Base-by-base conservation (phyloP, 23 tunicate genomes). In the Trididemnum nubilum region DNA sequence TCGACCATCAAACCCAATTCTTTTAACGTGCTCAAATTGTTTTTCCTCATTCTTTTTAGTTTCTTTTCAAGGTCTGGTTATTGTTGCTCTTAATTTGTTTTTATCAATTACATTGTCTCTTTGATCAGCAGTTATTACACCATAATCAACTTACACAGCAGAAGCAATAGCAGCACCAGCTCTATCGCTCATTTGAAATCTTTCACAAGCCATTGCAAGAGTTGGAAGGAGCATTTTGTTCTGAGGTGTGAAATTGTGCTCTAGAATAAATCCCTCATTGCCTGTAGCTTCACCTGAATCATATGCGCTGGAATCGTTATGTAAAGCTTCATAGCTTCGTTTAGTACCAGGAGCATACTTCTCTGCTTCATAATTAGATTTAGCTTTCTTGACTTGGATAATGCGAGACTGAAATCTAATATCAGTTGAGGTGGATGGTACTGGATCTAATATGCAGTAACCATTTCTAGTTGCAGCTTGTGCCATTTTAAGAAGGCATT, bases 81-180 rank as follows among this genome's bases (percentile, higher is more conserved):
- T 58, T 57, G 57, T 36, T 37, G 36, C 35, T 51, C 82, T 28
- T 51, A 78, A 58, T 51, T 78, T 78, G 74, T 33, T 67, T 31
- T 7, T 31, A 67, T 67, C 34, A 7, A 51, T 50, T 57, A 35
- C 65, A 15, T 30, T 18, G 4, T 25, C 5, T 27, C 37, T 57
- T 19, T 50, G 27, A 58, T 60, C 64, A 78, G 36, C 34, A 57
- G 74, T 67, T 67, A 67, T 67, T 31, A 32, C 9, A 30, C 74
- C 74, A 33, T 67, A 33, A 67, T 67, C 82, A 7, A 25, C 24
- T 15, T 57, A 58, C 21, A 35, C 72, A 58, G 67, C 50, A 5
- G 72, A 51, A 35, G 80, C 80, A 75, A 75, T 50, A 9, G 80
- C 80, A 75, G 80, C 80, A 5, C 70, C 80, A 3, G 65, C 29